Conservation (phyloP, 2,888 invertebrate species). For the Aphodius granarius region DNA sequence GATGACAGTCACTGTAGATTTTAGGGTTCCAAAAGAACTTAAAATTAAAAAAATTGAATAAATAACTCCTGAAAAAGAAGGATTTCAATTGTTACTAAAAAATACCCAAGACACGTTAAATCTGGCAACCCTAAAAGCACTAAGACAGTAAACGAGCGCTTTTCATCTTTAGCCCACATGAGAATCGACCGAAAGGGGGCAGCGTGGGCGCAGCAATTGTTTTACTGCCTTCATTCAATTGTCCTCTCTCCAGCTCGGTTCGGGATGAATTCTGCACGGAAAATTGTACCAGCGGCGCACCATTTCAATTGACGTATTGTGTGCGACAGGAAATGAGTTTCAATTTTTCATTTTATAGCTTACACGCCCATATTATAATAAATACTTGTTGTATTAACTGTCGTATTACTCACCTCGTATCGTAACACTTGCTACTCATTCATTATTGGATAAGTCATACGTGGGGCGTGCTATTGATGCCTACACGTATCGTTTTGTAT, state of each 20-base stretch:
- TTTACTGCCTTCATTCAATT: background rate
- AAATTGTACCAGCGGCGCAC: background rate
- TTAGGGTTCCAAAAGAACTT: no score
- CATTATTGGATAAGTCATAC: background rate
- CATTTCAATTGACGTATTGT: background rate
- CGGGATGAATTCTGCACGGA: background rate
- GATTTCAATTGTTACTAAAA: no score
- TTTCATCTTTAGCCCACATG: background rate
- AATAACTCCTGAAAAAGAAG: no score
- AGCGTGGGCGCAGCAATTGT: background rate
- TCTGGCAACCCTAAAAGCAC: no score
- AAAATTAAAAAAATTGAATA: no score
- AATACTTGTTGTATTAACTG: background rate
- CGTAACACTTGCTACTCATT: background rate
- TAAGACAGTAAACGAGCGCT: no score
- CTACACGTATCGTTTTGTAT: background rate
- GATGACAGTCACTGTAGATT: no score
- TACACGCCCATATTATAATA: background rate
- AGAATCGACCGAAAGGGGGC: background rate
- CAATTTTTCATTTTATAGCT: background rate
- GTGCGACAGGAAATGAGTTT: background rate
- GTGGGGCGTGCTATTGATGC: background rate
- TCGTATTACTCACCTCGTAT: background rate
- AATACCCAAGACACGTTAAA: no score
- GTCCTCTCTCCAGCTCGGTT: background rate